phyloP scores from a whole-genome alignment of 2,113 vertebrate species.

The Gavia stellata region DNA sequence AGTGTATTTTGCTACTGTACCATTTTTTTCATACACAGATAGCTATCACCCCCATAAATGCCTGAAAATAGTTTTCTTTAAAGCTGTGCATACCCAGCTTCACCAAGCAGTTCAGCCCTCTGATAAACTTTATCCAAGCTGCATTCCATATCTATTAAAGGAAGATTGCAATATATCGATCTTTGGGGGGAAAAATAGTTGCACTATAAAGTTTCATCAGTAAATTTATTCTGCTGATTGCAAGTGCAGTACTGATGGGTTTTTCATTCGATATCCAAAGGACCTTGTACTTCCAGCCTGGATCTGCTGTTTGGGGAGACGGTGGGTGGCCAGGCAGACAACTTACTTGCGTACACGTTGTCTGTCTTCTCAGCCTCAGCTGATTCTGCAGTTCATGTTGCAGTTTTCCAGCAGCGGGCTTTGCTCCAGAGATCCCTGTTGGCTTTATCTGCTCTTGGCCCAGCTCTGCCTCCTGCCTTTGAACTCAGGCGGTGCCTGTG shows the following conservation, averaged over 20 bases:
- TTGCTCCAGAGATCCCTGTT: background rate
- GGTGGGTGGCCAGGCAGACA: background rate
- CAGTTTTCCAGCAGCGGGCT: background rate
- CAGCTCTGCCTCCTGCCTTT: background rate
- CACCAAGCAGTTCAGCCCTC: background rate
- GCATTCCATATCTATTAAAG: background rate
- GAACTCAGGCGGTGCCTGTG: rapidly evolving
- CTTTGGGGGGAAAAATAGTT: background rate
- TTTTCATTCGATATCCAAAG: background rate
- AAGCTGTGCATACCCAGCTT: background rate
- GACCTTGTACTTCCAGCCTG: background rate
- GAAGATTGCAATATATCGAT: background rate
- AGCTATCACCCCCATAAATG: background rate
- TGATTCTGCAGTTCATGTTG: background rate
- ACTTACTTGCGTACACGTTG: background rate
- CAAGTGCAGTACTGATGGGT: background rate
- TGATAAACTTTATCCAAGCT: background rate
- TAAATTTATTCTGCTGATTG: background rate
- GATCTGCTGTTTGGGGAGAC: background rate
- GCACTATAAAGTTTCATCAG: background rate
- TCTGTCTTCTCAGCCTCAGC: background rate
- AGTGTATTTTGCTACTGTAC: background rate
- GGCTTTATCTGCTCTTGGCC: background rate
- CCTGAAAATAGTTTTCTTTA: constrained; percentile 12
- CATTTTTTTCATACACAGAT: background rate